These are phyloP conservation scores for Chrysolina oricalcia DNA, from an alignment of 2,888 invertebrate genomes.

Conservation along the genomic window DNA sequence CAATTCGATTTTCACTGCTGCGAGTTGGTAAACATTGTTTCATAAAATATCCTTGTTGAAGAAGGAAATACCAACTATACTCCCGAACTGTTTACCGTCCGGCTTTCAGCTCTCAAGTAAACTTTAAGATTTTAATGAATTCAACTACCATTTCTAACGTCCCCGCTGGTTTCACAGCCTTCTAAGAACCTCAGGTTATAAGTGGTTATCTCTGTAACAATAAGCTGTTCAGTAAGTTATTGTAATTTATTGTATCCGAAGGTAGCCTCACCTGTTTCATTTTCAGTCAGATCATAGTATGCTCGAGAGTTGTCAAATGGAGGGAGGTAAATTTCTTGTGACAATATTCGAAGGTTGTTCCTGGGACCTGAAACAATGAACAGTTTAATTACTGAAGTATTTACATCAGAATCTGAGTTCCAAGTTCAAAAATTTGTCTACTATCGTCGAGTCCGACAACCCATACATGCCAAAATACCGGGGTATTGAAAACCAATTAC, in stretches of 20 bases:
- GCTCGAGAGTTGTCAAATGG: slow-evolving; percentile 46
- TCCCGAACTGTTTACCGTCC: too few species aligned
- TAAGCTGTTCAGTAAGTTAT: slow-evolving; percentile 6
- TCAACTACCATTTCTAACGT: slow-evolving; percentile 25
- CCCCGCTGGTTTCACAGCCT: slow-evolving; percentile 37
- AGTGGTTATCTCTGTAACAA: slow-evolving; percentile 40
- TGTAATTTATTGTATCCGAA: neutral
- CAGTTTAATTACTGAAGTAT: too few species aligned
- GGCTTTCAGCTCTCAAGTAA: too few species aligned
- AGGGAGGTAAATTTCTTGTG: slow-evolving; percentile 50
- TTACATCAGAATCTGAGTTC: neutral
- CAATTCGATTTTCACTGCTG: neutral
- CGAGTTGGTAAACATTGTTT: neutral
- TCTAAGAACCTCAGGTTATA: slow-evolving; percentile 43
- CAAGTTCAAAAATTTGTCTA: too few species aligned
- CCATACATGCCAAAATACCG: too few species aligned
- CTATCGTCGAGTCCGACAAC: too few species aligned
- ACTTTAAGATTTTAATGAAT: neutral
- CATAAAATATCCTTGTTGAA: too few species aligned
- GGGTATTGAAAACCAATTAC: too few species aligned
- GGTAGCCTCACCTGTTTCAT: slow-evolving; percentile 38
- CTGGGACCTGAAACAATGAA: slow-evolving; percentile 37
- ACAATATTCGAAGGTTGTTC: slow-evolving; percentile 34
- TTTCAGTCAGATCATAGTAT: slow-evolving; percentile 43
- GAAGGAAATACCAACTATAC: too few species aligned